phyloP scores from a whole-genome alignment of 2,797 vertebrate species.

The Crenuchus spilurus region DNA sequence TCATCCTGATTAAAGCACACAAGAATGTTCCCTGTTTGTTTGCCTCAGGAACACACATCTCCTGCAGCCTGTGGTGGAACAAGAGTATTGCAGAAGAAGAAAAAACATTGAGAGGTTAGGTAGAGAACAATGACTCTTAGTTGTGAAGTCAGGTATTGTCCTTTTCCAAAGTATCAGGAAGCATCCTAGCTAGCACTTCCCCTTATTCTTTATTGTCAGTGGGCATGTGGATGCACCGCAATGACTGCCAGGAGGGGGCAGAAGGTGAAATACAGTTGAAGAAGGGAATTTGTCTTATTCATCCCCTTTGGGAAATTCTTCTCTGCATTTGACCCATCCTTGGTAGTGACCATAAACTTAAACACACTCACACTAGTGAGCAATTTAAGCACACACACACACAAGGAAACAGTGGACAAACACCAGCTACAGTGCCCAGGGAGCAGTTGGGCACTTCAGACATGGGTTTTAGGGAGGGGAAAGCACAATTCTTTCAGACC shows the following conservation, averaged over 20 bases:
- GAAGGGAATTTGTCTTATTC: no score
- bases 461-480: no score
- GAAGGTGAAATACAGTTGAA: constrained; percentile 7
- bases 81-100: background rate
- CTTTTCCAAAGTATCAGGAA: constrained; percentile 49
- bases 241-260: constrained; percentile 47
- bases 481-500: no score
- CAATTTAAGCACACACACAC: no score
- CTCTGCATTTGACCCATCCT: no score
- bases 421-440: no score
- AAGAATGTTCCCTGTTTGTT: no score
- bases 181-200: constrained; percentile 63
- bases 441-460: no score
- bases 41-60: background rate
- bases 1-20: background rate
- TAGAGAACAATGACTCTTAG: background rate
- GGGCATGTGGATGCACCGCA: constrained; percentile 61
- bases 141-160: background rate
- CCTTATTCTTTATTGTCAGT: constrained; percentile 69
- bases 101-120: background rate
- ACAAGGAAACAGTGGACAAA: no score
- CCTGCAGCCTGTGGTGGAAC: background rate
- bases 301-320: background rate
- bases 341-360: no score
- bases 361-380: no score